A percentile compares a stretch with the other conserved stretches of the same genome.
These are phyloP conservation scores for Condylura cristata DNA, from an alignment of 2,113 vertebrate species.

Conservation along the genomic window DNA sequence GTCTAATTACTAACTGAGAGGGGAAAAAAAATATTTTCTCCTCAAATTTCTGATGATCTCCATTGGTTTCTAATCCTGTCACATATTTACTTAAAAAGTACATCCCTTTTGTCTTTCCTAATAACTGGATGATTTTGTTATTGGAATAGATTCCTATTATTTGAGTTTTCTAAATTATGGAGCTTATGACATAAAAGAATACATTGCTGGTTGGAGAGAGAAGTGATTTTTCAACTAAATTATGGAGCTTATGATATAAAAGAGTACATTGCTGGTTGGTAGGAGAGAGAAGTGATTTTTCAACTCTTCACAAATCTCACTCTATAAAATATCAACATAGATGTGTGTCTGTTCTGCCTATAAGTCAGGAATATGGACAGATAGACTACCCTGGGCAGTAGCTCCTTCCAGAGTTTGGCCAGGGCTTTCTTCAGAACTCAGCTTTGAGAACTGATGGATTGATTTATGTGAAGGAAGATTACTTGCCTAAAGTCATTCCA, in stretches of 20 bases:
- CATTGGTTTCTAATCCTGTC: conserved; percentile 77
- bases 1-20: conserved; percentile 73
- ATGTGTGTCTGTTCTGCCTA: neutral
- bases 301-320: neutral
- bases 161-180: conserved; percentile 56
- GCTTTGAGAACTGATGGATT: neutral
- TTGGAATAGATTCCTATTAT: conserved; percentile 65
- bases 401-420: neutral
- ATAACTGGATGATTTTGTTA: conserved; percentile 68
- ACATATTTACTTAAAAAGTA: conserved; percentile 72
- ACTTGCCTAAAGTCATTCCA: neutral
- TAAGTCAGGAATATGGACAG: neutral
- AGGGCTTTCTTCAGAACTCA: neutral
- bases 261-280: neutral
- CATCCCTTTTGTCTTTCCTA: conserved; percentile 76
- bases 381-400: neutral
- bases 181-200: conserved; percentile 18
- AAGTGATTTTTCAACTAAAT: conserved; percentile 42
- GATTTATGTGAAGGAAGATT: neutral
- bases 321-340: neutral
- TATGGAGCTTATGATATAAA: neutral
- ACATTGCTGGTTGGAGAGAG: neutral
- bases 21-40: conserved; percentile 52
- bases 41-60: conserved; percentile 71
- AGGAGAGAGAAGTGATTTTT: conserved; percentile 14